These are phyloP conservation scores for Galerucella nymphaeae DNA, from an alignment of 2,888 invertebrate genomes.

Conservation along the genomic window DNA sequence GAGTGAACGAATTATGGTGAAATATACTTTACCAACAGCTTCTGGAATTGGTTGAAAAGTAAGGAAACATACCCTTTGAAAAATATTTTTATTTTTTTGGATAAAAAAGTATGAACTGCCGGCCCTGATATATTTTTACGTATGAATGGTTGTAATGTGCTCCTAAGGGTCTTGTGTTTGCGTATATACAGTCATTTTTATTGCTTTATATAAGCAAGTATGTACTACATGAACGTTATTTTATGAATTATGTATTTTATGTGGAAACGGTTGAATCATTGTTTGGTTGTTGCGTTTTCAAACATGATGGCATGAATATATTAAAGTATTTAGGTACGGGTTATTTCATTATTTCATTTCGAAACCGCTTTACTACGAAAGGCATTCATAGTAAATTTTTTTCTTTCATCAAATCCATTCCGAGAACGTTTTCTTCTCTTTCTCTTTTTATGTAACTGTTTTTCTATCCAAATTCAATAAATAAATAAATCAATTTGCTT, in stretches of 20 bases:
- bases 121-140: constrained; percentile 15
- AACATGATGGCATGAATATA: constrained; percentile 30
- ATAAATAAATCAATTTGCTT: constrained; percentile 3
- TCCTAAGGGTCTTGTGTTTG: constrained; percentile 18
- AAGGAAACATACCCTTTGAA: too few species aligned
- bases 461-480: not conserved
- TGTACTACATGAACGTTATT: constrained; percentile 22
- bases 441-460: too few species aligned
- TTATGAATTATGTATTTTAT: constrained; percentile 34
- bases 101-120: not conserved
- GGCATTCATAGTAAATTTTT: not conserved
- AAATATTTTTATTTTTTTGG: too few species aligned
- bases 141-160: constrained; percentile 14
- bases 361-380: constrained; percentile 1
- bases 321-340: constrained; percentile 27
- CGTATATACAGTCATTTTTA: constrained; percentile 12
- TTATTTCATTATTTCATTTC: constrained; percentile 3
- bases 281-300: constrained; percentile 28
- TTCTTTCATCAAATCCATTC: not conserved
- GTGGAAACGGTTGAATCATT: constrained; percentile 29
- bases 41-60: too few species aligned
- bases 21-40: too few species aligned
- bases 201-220: constrained; percentile 5
- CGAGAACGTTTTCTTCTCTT: not conserved
- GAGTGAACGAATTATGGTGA: too few species aligned